Evolutionary conservation across 1,140 invertebrate genomes (phyloP).

Genomic region (Trichonephila inaurata): DNA sequence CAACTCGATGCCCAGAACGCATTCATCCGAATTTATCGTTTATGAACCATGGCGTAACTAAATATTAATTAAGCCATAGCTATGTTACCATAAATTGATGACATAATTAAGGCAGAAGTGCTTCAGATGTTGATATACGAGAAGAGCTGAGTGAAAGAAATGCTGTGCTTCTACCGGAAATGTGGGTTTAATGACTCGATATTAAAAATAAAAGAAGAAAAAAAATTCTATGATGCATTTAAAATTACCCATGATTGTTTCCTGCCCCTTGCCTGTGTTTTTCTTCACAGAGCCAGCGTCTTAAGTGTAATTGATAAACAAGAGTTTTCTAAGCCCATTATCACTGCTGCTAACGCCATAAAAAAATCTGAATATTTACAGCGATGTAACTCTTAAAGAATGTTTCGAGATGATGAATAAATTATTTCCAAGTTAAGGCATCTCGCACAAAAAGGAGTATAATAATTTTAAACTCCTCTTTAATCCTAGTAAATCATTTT

Average conservation of each 20-base stretch:
- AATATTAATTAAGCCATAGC: conserved; percentile 75
- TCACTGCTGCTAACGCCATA: background rate
- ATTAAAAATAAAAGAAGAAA: conserved; percentile 62
- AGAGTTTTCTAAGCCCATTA: conserved; percentile 15
- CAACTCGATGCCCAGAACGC: conserved; percentile 31
- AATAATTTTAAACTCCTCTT: conserved; percentile 47
- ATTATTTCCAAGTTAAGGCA: background rate
- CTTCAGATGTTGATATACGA: conserved; percentile 75
- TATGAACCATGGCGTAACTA: conserved; percentile 75
- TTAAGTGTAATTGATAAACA: conserved; percentile 67
- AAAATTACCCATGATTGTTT: conserved; percentile 66
- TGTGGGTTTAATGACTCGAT: conserved; percentile 70
- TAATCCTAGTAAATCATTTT: conserved; percentile 56
- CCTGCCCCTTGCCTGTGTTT: conserved; percentile 33
- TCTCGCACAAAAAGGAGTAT: conserved; percentile 25
- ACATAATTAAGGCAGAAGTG: conserved; percentile 69
- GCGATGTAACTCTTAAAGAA: background rate
- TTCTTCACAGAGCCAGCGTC: background rate
- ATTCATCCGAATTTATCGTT: conserved; percentile 72
- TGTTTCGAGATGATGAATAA: conserved; percentile 36
- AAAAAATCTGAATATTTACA: conserved; percentile 47
- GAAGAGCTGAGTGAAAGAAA: conserved; percentile 55
- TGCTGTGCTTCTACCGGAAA: conserved; percentile 38
- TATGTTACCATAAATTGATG: conserved; percentile 76
- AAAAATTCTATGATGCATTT: conserved; percentile 68